Evolutionary conservation across 2,797 vertebrate species (phyloP), one percentile per base, ranked within the genome.

Genomic region (Sebastes oblongus): DNA sequence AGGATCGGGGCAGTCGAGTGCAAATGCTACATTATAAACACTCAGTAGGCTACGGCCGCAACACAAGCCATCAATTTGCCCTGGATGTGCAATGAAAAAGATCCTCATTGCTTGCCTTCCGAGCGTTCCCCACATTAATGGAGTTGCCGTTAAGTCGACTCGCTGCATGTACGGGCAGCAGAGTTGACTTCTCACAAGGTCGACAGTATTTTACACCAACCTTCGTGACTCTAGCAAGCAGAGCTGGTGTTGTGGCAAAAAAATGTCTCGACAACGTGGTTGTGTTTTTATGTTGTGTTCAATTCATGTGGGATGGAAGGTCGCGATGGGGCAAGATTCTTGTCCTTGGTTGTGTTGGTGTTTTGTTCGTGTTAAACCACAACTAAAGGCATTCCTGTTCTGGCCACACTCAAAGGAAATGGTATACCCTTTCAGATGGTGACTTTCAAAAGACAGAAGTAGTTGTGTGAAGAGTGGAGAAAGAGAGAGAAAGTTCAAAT

Each of bases 1-100:
- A 73, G 69, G 82, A 92, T 82, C 25, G 60, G 89, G 86, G 78
- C 89, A 91, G 86, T 84, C 74, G 85, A 93, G 88, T 91, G 93
- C 88, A 92, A 94, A 91, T 91, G 83, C 79, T 89, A 89, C 86
- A 86, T 90, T 86, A 90, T 88, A 92, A 93, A 94, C 86, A 91
- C 84, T 91, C 86, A 82, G 88, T 85, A 76, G 84, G 81, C 77
- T 82, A 81, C 22, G 67, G 84, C 42, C 34, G 8, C 75, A 89
- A 82, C 77, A 85, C 77, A 86, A 86, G 88, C 70, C 83, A 81
- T 89, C 89, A 87, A 86, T 86, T 92, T 86, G 86, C 78, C 85
- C 90, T 89, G 82, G 82, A 93, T 93, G 88, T 82, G 90, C 89
- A 88, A 66, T 78, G 86, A 91, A 88, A 92, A 89, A 78, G 85